Evolutionary conservation across 2,113 vertebrate genomes (phyloP).

Genomic region (Malurus melanocephalus): DNA sequence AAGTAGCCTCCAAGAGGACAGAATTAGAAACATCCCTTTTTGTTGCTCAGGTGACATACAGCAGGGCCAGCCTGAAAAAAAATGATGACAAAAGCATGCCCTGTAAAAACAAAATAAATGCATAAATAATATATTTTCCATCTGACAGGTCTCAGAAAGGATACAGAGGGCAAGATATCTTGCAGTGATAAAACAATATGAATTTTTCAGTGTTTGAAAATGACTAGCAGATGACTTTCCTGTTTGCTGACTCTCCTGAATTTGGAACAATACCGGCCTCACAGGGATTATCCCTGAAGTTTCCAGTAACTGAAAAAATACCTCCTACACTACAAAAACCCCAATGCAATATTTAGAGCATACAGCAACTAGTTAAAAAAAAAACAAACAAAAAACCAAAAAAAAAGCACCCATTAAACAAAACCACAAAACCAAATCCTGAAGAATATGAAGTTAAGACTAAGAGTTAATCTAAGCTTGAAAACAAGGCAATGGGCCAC

Average conservation of each 20-base stretch:
- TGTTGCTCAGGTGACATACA: not conserved
- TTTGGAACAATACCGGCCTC: not conserved
- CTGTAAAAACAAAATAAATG: not conserved
- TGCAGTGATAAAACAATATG: not conserved
- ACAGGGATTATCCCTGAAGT: not conserved
- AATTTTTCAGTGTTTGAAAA: slow-evolving; percentile 8
- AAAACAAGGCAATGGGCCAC: not conserved
- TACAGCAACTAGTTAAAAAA: not conserved
- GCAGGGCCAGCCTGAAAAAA: not conserved
- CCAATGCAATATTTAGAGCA: not conserved
- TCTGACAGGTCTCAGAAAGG: not conserved
- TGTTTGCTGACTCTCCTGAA: not conserved
- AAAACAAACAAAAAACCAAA: not conserved
- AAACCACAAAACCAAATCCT: not conserved
- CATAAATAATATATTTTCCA: not conserved
- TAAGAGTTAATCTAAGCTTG: not conserved
- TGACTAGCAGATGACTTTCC: not conserved
- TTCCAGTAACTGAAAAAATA: not conserved
- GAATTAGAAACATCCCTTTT: not conserved
- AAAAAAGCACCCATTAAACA: not conserved
- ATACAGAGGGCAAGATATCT: not conserved
- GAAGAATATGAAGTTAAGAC: not conserved
- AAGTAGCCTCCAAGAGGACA: not conserved
- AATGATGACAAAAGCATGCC: not conserved
- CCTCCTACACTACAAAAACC: not conserved